Base-by-base conservation (phyloP, 2,888 invertebrate genomes). In the Eueremaeus valkanovi region DNA sequence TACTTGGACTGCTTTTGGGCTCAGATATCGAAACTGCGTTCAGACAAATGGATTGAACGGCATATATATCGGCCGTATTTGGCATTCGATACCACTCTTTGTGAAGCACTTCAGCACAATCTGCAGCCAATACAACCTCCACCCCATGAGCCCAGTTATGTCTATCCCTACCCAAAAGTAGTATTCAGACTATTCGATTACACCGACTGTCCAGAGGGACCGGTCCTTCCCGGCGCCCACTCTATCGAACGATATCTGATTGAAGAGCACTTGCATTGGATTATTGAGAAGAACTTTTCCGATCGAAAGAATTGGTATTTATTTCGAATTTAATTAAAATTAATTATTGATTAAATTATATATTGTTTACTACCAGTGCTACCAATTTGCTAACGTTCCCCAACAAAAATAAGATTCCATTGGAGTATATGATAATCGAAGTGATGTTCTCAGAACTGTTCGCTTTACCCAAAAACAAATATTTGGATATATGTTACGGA, bases 371-470 rank as follows among this genome's bases (percentile, higher is more conserved):
- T 81, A 82, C 58, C 81, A 89, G 90, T 85, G 95, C 97, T 0
- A 92, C 92, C 0, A 91, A 93, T 81, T 85, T 99, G 29, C 85
- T 99, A 40, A 92, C 92, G 81, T 96, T 97, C 81, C 93, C 94
- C 0, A 92, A 93, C 82, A 93, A 93, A 85, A 88, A 90, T 24
- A 95, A 95, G 84, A 92, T 99, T 78, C 98, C 99, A 0, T 84
- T 99, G 75, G 97, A 98, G 83, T 98, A 99, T 84, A 95, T 98
- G 84, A 95, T 99, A 78, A 94, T 98, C 0, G 99, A 99, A 87
- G 85, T 95, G 0, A 90, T 98, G 81, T 95, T 99, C 85, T 91
- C 91, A 0, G 95, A 97, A 84, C 83, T 99, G 76, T 96, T 99
- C 81, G 90, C 92, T 82, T 88, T 99, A 84, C 99, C 99, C 0